Percentiles rank a stretch among this genome's conserved stretches.
These are phyloP conservation scores for Monopterus albus DNA, from an alignment of 2,113 vertebrate species.

Conservation along the genomic window DNA sequence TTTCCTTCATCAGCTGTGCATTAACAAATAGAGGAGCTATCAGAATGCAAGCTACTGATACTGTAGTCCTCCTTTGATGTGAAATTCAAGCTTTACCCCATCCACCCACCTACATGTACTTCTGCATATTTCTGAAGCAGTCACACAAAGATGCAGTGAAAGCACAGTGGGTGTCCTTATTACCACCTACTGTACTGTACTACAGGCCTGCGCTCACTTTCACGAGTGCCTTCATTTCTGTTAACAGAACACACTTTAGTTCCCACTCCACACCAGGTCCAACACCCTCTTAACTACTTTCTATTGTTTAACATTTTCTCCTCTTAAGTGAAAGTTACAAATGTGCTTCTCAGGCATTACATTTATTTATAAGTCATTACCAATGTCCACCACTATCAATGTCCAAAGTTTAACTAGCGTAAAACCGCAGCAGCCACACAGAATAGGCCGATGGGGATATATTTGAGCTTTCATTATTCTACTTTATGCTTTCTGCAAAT, in stretches of 20 bases:
- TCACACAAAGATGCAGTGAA: slow-evolving; percentile 16
- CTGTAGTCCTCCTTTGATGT: neutral
- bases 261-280: slow-evolving; percentile 43
- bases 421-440: too few species aligned
- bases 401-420: too few species aligned
- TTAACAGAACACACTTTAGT: slow-evolving; percentile 27
- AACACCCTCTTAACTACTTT: slow-evolving; percentile 44
- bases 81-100: slow-evolving; percentile 7
- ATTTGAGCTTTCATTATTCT: neutral
- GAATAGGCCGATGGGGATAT: too few species aligned
- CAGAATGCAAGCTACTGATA: slow-evolving; percentile 3
- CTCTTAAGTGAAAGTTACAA: slow-evolving; percentile 26
- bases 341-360: neutral
- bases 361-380: neutral
- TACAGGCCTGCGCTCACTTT: slow-evolving; percentile 27
- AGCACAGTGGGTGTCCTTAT: slow-evolving; percentile 51
- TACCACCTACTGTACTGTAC: slow-evolving; percentile 55
- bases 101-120: neutral
- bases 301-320: slow-evolving; percentile 44
- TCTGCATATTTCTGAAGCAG: slow-evolving; percentile 34
- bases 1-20: slow-evolving; percentile 4
- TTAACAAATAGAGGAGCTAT: slow-evolving; percentile 5
- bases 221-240: slow-evolving; percentile 50
- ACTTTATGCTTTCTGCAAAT: neutral
- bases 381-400: too few species aligned